phyloP scores from a whole-genome alignment of 2,888 invertebrate genomes.

The Zonitis immaculata region DNA sequence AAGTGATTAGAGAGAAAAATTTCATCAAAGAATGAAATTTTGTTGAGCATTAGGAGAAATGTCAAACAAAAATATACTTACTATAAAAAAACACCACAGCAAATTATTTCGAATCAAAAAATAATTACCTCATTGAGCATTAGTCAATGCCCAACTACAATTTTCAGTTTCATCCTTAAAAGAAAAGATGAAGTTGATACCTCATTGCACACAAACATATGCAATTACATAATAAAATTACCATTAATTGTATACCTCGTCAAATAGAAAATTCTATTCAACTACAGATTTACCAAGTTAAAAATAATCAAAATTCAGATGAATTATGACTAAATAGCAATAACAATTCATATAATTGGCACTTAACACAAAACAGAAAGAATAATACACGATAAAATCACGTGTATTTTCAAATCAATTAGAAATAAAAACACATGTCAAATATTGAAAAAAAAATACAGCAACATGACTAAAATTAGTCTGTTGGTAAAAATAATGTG shows the following conservation, averaged over 20 bases:
- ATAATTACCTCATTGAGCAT: conserved; percentile 21
- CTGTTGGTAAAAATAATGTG: conserved; percentile 16
- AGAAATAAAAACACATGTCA: conserved; percentile 14
- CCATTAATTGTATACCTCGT: neutral
- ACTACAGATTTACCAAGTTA: neutral
- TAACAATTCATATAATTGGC: neutral
- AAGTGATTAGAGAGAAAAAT: neutral
- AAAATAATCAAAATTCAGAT: conserved; percentile 6
- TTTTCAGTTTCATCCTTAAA: no score
- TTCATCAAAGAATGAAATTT: no score
- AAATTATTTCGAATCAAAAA: neutral
- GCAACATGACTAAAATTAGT: conserved; percentile 30
- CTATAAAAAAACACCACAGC: neutral
- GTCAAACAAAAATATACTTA: neutral
- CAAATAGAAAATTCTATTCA: conserved; percentile 5
- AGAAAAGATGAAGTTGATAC: conserved; percentile 6
- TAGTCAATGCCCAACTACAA: conserved; percentile 18
- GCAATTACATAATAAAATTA: conserved; percentile 21
- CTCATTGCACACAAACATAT: conserved; percentile 27
- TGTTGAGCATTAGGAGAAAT: no score
- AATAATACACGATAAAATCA: conserved; percentile 7
- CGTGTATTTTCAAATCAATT: neutral
- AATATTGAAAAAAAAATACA: conserved; percentile 11
- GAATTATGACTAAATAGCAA: conserved; percentile 4
- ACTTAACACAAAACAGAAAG: conserved; percentile 5